Evolutionary conservation across 2,888 invertebrate species (phyloP).

Genomic region (Bhutanitis thaidina): DNA sequence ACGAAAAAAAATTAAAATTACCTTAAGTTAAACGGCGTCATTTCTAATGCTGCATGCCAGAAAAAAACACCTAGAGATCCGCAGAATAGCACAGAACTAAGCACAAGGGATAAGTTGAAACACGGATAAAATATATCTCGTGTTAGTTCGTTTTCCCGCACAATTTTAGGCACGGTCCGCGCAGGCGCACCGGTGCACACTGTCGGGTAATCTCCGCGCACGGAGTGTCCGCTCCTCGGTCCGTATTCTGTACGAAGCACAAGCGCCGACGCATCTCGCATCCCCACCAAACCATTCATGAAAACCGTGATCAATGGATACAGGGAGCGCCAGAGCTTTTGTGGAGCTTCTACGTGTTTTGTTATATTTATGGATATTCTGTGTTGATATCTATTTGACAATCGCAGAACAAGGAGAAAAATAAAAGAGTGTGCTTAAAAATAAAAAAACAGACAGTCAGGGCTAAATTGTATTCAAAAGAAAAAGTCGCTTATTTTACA

Average conservation of each 20-base stretch:
- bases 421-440: too few relatives aligned
- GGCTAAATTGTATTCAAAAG: too few relatives aligned
- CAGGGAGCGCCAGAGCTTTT: slow-evolving; percentile 12
- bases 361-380: too few relatives aligned
- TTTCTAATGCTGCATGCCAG: slow-evolving; percentile 63
- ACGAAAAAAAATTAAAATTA: slow-evolving; percentile 26
- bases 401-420: too few relatives aligned
- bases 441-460: too few relatives aligned
- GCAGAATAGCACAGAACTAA: slow-evolving; percentile 44
- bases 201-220: slow-evolving; percentile 50
- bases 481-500: too few relatives aligned
- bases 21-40: slow-evolving; percentile 65
- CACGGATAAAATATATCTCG: slow-evolving; percentile 29
- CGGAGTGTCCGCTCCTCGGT: slow-evolving; percentile 22
- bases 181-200: slow-evolving; percentile 54
- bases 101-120: slow-evolving; percentile 38
- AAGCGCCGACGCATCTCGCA: slow-evolving; percentile 48
- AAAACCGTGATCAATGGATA: slow-evolving; percentile 53
- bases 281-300: slow-evolving; percentile 68
- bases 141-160: slow-evolving; percentile 11
- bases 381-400: too few relatives aligned
- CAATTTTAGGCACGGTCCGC: slow-evolving; percentile 36
- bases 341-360: background rate
- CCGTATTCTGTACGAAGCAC: slow-evolving; percentile 31
- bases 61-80: slow-evolving; percentile 32